Base-by-base conservation (phyloP, 1,140 invertebrate species). In the Hypsibius dujardini region DNA sequence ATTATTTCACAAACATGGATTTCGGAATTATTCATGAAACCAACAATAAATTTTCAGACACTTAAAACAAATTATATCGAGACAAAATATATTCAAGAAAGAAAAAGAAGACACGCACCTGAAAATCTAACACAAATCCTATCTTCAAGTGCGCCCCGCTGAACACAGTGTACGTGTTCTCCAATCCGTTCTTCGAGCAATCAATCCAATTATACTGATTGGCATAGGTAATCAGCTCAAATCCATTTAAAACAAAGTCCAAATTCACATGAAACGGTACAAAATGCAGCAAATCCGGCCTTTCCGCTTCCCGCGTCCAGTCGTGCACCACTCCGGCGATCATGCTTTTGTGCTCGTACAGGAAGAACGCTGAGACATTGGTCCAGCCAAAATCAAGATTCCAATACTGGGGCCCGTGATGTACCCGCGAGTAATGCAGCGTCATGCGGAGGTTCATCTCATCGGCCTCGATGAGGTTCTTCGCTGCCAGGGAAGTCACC, bases 171-270 rank as follows among this genome's bases (percentile, higher is more conserved):
- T 75, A 45, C 76, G 73, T 40, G 79, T 67, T 67, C 42, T 67
- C 62, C 62, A 67, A 42, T 14, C 62, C 62, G 42, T 7, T 79
- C 42, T 67, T 67, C 67, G 91, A 93, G 75, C 92, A 96, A 79
- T 98, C 95, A 74, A 98, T 90, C 95, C 94, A 98, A 80, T 99
- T 99, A 78, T 92, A 92, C 78, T 98, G 91, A 82, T 98, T 98
- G 73, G 90, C 87, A 3, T 95, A 79, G 60, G 92, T 92, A 0
- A 98, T 84, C 1, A 98, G 81, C 81, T 99, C 94, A 82, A 98
- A 97, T 78, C 95, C 90, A 79, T 96, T 93, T 2, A 97, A 80
- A 0, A 90, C 82, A 59, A 98, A 81, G 74, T 86, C 89, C 74
- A 98, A 88, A 77, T 90, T 89, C 87, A 92, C 96, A 0, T 92